Evolutionary conservation across 1,140 invertebrate genomes (phyloP), one percentile per base, ranked within the genome.

Genomic region (Hirudo medicinalis): DNA sequence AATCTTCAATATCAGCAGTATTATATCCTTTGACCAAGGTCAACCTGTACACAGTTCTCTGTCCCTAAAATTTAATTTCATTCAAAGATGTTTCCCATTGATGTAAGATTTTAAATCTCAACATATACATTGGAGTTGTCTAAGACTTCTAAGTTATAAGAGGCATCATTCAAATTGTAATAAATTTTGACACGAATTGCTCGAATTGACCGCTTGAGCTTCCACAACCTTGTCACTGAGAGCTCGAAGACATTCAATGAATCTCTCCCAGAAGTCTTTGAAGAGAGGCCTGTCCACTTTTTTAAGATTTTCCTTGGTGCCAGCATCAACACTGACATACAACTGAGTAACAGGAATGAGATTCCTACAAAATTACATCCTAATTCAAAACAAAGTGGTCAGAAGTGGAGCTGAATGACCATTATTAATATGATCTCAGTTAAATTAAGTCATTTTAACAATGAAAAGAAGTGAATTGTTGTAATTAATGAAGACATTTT

Each of bases 251-350:
- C 86, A 86, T 53, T 84, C 84, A 22, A 86, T 73, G 72, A 87
- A 87, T 69, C 87, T 76, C 72, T 86, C 83, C 86, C 87, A 88
- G 78, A 85, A 88, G 77, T 88, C 87, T 70, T 80, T 82, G 75
- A 87, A 87, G 6, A 88, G 76, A 11, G 87, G 87, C 5, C 87
- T 78, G 77, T 88, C 87, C 71, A 88, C 87, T 78, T 86, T 86
- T 77, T 87, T 87, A 53, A 88, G 76, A 75, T 84, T 86, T n/a
- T 86, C 85, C 76, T 87, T 87, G 9, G 85, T 86, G 72, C 83
- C 84, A 11, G 87, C 87, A 78, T 87, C 87, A 13, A 88, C 85
- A 78, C 86, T 87, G 0, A 88, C 86, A 79, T 88, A 88, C 27
- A 88, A 76, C 76, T 88, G 87, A 20, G 87, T 88, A 6, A 87